Percentiles rank a stretch among this genome's conserved stretches.
These are phyloP conservation scores for Drosophila quasianomalipes DNA, from an alignment of 2,888 invertebrate genomes.

Conservation along the genomic window DNA sequence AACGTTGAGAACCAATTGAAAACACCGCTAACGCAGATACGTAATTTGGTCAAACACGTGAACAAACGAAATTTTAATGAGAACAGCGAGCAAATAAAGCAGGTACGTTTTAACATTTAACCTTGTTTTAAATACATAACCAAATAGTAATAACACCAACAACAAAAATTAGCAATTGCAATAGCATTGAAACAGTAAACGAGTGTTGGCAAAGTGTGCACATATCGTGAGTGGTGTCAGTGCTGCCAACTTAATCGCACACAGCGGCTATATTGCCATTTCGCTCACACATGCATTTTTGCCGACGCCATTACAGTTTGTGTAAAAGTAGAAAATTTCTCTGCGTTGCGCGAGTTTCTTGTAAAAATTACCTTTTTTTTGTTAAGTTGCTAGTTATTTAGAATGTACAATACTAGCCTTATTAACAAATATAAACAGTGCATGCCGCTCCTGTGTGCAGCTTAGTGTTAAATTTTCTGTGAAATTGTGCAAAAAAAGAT, in stretches of 20 bases:
- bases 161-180: slow-evolving; percentile 28
- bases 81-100: slow-evolving; percentile 94
- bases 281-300: slow-evolving; percentile 82
- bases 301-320: slow-evolving; percentile 85
- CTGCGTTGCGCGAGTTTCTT: slow-evolving; percentile 71
- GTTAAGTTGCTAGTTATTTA: slow-evolving; percentile 61
- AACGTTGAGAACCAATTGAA: slow-evolving; percentile 99
- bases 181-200: slow-evolving; percentile 36
- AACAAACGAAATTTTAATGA: slow-evolving; percentile 98
- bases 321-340: slow-evolving; percentile 82
- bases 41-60: slow-evolving; percentile 97
- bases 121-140: slow-evolving; percentile 67
- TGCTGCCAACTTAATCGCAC: slow-evolving; percentile 65
- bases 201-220: slow-evolving; percentile 66
- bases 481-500: slow-evolving; percentile 48
- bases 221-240: slow-evolving; percentile 54
- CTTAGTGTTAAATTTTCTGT: slow-evolving; percentile 40
- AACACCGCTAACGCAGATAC: slow-evolving; percentile 99
- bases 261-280: slow-evolving; percentile 59
- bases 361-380: slow-evolving; percentile 56
- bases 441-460: slow-evolving; percentile 30
- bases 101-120: slow-evolving; percentile 88
- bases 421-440: slow-evolving; percentile 36
- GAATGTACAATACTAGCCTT: slow-evolving; percentile 57
- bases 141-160: slow-evolving; percentile 60